Base-by-base conservation (phyloP, 1,140 invertebrate species). In the Calliopsis andreniformis region DNA sequence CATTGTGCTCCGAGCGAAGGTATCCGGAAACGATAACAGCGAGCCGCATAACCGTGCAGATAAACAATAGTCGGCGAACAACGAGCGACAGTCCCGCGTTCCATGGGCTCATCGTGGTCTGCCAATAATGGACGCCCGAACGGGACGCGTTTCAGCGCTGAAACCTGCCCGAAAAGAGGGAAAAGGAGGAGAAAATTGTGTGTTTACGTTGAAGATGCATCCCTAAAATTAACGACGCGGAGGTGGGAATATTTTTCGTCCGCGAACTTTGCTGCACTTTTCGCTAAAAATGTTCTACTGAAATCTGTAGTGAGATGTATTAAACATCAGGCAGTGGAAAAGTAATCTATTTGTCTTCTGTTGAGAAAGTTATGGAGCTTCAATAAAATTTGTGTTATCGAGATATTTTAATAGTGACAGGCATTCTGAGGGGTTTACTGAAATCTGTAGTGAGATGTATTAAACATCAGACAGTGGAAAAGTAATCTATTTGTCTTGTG, bases 11-110 rank as follows among this genome's bases (percentile, higher is more conserved):
- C 28, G 59, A 18, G 32, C 35, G 32, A 28, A 28, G 69, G 71
- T 75, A 75, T 67, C 71, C 71, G 71, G 71, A 75, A 56, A 56
- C 71, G 62, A 75, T 75, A 75, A 67, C 71, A 75, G 56, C 62
- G 71, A 66, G 62, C 25, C 51, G 23, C 71, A 67, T 75, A 75
- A 75, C 71, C 51, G 64, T 42, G 72, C 32, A 63, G 72, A 76
- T 69, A 69, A 76, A 76, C 72, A 76, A 76, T 76, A 69, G 63
- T 51, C 72, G 63, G n/a, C 72, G 49, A 69, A 76, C 64, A 76
- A 42, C 43, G 35, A 56, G 32, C 28, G 66, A 42, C 56, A 71
- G 55, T 32, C 59, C 64, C 18, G 56, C 66, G 25, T 70, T 76
- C 43, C 25, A 35, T 51, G 14, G 63, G 49, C 63, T 67, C 53